Base-by-base conservation (phyloP, 1,140 invertebrate species). In the Uloborus diversus region DNA sequence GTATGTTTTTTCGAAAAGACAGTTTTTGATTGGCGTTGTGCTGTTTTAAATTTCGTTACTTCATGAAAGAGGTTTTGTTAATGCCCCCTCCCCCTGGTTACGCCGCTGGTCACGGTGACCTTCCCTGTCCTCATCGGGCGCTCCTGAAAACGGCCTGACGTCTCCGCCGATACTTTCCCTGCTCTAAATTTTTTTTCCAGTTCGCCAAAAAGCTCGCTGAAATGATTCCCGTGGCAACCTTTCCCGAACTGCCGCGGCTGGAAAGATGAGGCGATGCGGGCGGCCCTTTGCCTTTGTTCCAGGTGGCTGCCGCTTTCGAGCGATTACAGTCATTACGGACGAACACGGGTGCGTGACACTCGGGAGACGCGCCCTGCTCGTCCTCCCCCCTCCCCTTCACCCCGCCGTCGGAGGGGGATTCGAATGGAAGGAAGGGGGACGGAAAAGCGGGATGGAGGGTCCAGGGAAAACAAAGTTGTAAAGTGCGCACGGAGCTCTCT, bases 291-390 rank as follows among this genome's bases (percentile, higher is more conserved):
- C 75, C 75, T 79, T 79, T 79, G 76, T 79, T 79, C 76, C 76
- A 69, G 76, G 65, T 79, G 76, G 76, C 76, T 79, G 76, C 76
- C 76, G 76, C 76, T 79, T 69, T 69, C 65, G 14, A 79, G 76
- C 76, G 76, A 79, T 79, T 79, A 79, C 76, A 69, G 66, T 79
- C 76, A 79, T 79, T 79, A 79, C 76, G 53, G 76, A 59, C 65
- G 65, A 61, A 69, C 76, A 70, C 65, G 76, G 66, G 65, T 79
- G 65, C 75, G 75, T 79, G 75, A 79, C 75, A 79, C 56, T 62
- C 27, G 37, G n/a, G 71, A 33, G 59, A 32, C 53, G 70, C 37
- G 70, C 32, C 32, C 57, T 73, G 57, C n/a, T 13, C 37, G 49
- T 69, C 28, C 30, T 51, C 25, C 35, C 20, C 69, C 57, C 35